Evolutionary conservation across 2,888 invertebrate genomes (phyloP), one percentile per base, ranked within the genome.

Genomic region (Cenopis cana): DNA sequence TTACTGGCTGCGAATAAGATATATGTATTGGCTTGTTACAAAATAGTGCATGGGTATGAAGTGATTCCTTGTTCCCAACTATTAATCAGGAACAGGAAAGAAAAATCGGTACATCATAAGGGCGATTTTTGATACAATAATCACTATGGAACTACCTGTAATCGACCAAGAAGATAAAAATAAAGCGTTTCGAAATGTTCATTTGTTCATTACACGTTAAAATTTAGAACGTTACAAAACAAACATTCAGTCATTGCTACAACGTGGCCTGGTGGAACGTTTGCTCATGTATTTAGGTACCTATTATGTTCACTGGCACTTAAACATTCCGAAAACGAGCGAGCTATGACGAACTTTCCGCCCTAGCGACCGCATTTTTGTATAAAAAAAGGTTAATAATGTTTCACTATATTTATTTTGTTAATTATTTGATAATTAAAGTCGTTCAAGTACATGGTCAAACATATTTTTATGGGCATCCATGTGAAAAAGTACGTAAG

Each of bases 291-390:
- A 64, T 64, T 66, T 70, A n/a, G n/a, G 2, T 5, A 41, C 54
- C 59, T 71, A 67, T 60, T 56, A 49, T 50, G 56, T 24, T 14
- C 49, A 54, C 14, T 24, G 38, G 29, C 29, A 62, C 49, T 65
- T 59, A 46, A 46, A 65, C 41, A 70, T 59, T 81, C 80, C 78
- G 76, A 83, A 83, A 77, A 78, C 79, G 77, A 70, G 81, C 81
- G 80, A 83, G 85, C 83, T 81, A 75, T 73, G 49, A 57, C 14
- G 36, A 61, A 71, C 61, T 60, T 36, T 17, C 52, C 46, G 52
- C 65, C 52, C 18, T 33, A 24, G 41, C 54, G 69, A 59, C 59
- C 59, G 54, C 70, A 60, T 70, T 70, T 70, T 68, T 70, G 29
- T 33, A 59, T 38, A 52, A 50, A 67, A 64, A 46, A 41, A 6